phyloP scores from a whole-genome alignment of 2,797 vertebrate species.

The Tapera naevia region DNA sequence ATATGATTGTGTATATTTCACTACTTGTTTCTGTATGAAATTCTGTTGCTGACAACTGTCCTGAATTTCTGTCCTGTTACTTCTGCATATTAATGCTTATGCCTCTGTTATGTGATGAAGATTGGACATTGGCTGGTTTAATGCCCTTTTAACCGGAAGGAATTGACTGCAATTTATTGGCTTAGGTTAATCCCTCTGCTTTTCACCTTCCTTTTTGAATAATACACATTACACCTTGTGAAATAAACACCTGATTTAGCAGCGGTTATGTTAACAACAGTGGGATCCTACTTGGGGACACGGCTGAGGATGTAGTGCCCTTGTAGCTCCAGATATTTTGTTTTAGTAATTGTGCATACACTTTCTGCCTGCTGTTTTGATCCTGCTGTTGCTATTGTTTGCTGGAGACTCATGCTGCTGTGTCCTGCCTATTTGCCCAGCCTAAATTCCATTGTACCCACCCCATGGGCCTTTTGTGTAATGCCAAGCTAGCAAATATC shows the following conservation, averaged over 20 bases:
- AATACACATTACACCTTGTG: not conserved
- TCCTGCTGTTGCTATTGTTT: conserved; percentile 67
- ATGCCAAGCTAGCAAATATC: conserved; percentile 56
- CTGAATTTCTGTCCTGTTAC: not conserved
- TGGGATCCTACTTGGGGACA: not conserved
- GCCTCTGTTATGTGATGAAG: not conserved
- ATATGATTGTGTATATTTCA: not conserved
- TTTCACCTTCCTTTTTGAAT: conserved; percentile 23
- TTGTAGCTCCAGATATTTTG: conserved; percentile 21
- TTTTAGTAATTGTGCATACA: conserved; percentile 26
- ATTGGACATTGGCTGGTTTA: not conserved
- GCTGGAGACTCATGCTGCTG: conserved; percentile 54
- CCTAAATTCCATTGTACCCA: conserved; percentile 63
- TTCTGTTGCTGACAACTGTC: not conserved
- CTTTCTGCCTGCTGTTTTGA: conserved; percentile 61
- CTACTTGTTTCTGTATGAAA: not conserved
- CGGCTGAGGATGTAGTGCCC: not conserved
- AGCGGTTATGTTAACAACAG: not conserved
- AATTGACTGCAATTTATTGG: not conserved
- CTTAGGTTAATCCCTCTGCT: conserved; percentile 9
- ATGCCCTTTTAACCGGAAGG: not conserved
- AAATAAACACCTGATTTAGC: not conserved
- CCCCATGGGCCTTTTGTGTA: conserved; percentile 53
- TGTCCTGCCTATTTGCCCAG: conserved; percentile 48
- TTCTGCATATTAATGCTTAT: not conserved